These are phyloP conservation scores for Hippocampus kuda DNA, from an alignment of 2,797 vertebrate species.

Conservation along the genomic window DNA sequence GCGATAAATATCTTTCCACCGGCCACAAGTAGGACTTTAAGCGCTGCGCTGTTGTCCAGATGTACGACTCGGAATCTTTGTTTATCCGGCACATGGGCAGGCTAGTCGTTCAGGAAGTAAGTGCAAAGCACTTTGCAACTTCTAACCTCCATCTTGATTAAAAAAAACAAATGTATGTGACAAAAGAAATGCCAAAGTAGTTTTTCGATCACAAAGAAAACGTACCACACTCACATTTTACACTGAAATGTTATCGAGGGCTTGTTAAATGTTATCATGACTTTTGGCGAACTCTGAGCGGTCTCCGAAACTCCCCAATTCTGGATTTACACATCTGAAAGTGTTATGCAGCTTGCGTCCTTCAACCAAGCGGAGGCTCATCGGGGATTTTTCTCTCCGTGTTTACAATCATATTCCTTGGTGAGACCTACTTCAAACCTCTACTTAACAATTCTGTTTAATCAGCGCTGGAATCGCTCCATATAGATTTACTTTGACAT, in stretches of 20 bases:
- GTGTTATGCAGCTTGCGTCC: constrained; percentile 59
- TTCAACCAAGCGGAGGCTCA: constrained; percentile 46
- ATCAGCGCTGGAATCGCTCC: constrained; percentile 70
- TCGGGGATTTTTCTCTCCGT: constrained; percentile 62
- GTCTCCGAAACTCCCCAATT: constrained; percentile 36
- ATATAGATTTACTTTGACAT: constrained; percentile 74
- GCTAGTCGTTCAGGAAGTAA: constrained; percentile 61
- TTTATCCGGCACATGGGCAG: constrained; percentile 60
- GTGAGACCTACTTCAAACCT: constrained; percentile 72
- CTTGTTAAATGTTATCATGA: no score
- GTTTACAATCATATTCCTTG: constrained; percentile 76
- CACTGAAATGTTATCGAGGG: background rate
- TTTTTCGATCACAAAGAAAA: background rate
- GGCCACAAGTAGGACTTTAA: constrained; percentile 57
- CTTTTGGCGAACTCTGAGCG: constrained; percentile 38
- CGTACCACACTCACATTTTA: background rate
- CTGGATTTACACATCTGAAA: constrained; percentile 61
- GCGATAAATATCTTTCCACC: constrained; percentile 64
- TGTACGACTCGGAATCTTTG: constrained; percentile 45
- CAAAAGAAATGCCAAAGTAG: background rate
- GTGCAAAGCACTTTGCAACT: constrained; percentile 48
- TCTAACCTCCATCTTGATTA: background rate
- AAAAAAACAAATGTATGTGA: background rate
- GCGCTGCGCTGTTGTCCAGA: constrained; percentile 55
- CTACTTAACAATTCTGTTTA: constrained; percentile 77